Evolutionary conservation across 1,140 invertebrate genomes (phyloP).

Genomic region (Drosophila saltans): DNA sequence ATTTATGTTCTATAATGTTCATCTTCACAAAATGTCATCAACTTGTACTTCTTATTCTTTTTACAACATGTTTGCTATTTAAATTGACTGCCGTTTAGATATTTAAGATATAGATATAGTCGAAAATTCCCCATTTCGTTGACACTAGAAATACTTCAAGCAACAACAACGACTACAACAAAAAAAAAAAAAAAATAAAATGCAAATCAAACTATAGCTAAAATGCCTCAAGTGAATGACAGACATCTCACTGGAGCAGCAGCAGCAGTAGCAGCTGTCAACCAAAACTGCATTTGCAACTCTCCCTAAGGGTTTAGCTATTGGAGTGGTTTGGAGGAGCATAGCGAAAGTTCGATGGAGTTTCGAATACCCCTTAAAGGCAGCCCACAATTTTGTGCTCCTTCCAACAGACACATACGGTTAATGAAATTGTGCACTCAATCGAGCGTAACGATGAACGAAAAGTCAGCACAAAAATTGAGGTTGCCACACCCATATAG

Average conservation of each 20-base stretch:
- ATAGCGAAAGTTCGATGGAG: background rate
- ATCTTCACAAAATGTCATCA: too few species aligned
- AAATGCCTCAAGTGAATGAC: slow-evolving; percentile 7
- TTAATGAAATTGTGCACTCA: slow-evolving; percentile 83
- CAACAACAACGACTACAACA: too few species aligned
- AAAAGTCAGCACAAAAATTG: slow-evolving; percentile 81
- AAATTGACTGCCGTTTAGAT: too few species aligned
- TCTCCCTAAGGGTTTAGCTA: background rate
- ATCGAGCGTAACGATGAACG: slow-evolving; percentile 79
- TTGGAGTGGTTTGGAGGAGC: background rate
- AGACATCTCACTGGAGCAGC: slow-evolving; percentile 1
- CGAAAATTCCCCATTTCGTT: too few species aligned
- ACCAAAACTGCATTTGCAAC: slow-evolving; percentile 19
- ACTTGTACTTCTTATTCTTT: too few species aligned
- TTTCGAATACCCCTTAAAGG: slow-evolving; percentile 28
- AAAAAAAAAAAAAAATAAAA: background rate
- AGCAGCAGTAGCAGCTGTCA: slow-evolving; percentile 5
- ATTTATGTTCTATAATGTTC: too few species aligned
- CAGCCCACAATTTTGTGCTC: slow-evolving; percentile 4
- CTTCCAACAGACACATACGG: slow-evolving; percentile 46
- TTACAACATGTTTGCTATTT: too few species aligned
- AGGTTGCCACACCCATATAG: slow-evolving; percentile 46
- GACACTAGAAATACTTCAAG: too few species aligned
- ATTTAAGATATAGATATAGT: too few species aligned
- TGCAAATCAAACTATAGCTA: background rate